These are phyloP conservation scores for Hypotaenidia okinawae DNA, from an alignment of 2,797 vertebrate species.

Conservation along the genomic window DNA sequence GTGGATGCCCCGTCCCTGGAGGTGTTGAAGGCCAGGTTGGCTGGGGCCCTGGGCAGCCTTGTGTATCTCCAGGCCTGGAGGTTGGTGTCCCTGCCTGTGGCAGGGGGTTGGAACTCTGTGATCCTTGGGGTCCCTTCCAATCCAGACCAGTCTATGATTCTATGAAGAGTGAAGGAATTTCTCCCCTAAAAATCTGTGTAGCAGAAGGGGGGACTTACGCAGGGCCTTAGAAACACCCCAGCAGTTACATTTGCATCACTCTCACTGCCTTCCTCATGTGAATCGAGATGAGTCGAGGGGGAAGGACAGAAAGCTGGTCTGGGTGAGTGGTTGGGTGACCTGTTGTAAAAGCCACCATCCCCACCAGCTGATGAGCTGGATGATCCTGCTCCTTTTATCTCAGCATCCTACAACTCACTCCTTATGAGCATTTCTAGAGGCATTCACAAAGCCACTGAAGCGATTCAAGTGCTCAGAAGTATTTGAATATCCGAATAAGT, in stretches of 20 bases:
- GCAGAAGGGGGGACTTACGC: neutral
- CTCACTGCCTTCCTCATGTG: rapidly evolving
- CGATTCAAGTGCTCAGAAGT: neutral
- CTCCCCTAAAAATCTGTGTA: neutral
- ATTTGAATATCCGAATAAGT: neutral
- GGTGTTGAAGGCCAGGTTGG: too few species aligned
- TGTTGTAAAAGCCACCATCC: neutral
- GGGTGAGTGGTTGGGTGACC: neutral
- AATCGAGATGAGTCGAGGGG: neutral
- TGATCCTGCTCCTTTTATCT: neutral
- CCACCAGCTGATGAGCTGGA: neutral
- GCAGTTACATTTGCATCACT: rapidly evolving
- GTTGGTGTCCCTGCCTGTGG: too few species aligned
- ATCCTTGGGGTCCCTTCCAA: too few species aligned
- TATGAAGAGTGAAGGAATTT: neutral
- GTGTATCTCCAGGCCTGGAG: too few species aligned
- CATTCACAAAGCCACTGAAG: neutral
- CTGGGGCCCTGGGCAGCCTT: too few species aligned
- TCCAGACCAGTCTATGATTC: too few species aligned
- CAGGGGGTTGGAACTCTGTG: too few species aligned
- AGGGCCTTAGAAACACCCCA: neutral
- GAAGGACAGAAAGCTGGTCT: neutral
- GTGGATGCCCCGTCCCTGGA: too few species aligned
- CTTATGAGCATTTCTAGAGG: neutral
- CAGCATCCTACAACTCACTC: rapidly evolving